A percentile compares a stretch with the other conserved stretches of the same genome.
Conservation (phyloP, 2,113 vertebrate species). For the Ceyx melanurus region DNA sequence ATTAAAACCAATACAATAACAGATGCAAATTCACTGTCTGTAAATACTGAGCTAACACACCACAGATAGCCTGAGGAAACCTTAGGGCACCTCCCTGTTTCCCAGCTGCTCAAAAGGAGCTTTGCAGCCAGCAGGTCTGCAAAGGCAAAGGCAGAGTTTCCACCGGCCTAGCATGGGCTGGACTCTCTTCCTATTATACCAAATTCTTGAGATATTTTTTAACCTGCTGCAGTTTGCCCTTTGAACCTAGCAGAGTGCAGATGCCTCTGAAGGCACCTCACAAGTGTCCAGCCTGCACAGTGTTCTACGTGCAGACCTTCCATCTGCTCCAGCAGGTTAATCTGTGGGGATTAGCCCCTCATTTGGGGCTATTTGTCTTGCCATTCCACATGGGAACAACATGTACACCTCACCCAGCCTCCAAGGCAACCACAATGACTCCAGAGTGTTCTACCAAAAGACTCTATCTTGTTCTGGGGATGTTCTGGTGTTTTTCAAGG, state of each 20-base stretch:
- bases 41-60: neutral
- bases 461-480: neutral
- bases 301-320: neutral
- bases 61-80: neutral
- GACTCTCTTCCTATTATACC: neutral
- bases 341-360: neutral
- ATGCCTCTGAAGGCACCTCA: neutral
- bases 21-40: neutral
- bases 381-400: neutral
- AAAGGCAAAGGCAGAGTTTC: neutral
- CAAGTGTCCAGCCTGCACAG: neutral
- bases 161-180: neutral
- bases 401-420: neutral
- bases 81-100: neutral
- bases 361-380: neutral
- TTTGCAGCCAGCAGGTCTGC: neutral
- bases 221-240: neutral
- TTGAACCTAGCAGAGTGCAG: neutral
- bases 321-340: neutral
- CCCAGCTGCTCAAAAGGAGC: neutral
- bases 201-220: constrained; percentile 35
- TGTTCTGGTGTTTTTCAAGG: constrained; percentile 65
- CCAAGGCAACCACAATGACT: neutral
- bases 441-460: neutral
- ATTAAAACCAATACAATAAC: neutral